Evolutionary conservation across 1,140 invertebrate genomes (phyloP).

Genomic region (Cepaea nemoralis): DNA sequence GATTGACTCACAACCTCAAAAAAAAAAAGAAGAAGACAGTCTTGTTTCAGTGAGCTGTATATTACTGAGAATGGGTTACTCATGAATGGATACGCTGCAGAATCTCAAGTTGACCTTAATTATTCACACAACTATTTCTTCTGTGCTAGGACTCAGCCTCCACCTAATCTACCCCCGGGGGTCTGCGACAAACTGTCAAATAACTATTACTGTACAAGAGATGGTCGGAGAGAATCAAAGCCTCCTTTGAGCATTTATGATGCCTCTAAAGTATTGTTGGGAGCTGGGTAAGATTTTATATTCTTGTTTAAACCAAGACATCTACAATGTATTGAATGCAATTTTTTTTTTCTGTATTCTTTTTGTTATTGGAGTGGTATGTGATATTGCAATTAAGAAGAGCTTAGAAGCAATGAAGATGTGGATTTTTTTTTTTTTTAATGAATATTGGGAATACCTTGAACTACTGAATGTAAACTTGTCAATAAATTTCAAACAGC

Average conservation of each 20-base stretch:
- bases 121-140: not conserved
- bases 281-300: slow-evolving; percentile 8
- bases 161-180: slow-evolving; percentile 82
- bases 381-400: too few species aligned
- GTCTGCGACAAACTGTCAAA: slow-evolving; percentile 79
- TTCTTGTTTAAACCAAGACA: not conserved
- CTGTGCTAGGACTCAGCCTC: slow-evolving; percentile 78
- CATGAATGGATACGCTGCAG: not conserved
- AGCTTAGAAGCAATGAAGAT: too few species aligned
- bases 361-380: not conserved
- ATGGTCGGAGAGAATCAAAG: slow-evolving; percentile 80
- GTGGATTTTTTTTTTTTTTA: too few species aligned
- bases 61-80: too few species aligned
- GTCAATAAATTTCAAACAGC: too few species aligned
- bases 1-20: too few species aligned
- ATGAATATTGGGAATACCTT: too few species aligned
- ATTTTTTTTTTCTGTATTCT: not conserved
- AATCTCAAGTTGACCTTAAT: not conserved
- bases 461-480: too few species aligned
- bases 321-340: not conserved
- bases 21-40: too few species aligned
- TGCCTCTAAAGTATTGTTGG: not conserved
- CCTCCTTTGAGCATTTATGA: slow-evolving; percentile 74
- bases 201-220: slow-evolving; percentile 85
- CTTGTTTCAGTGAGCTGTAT: too few species aligned